Evolutionary conservation across 2,113 vertebrate species (phyloP), one percentile per base, ranked within the genome.

Genomic region (Hippoglossus stenolepis): DNA sequence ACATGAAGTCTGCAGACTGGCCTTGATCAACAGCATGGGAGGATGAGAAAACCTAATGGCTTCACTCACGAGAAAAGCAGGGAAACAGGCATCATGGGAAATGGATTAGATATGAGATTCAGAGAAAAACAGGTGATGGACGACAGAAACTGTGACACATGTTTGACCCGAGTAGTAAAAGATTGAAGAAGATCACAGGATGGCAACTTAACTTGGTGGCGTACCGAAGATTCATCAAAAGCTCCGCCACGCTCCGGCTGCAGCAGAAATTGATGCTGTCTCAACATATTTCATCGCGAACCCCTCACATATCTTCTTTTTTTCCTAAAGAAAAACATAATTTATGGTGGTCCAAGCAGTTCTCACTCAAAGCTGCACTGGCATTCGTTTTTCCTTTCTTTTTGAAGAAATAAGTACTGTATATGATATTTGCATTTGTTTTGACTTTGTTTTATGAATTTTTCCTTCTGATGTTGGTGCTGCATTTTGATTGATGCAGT

Each of bases 161-260:
- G 51, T 88, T 84, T 80, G 85, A 90, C 80, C 79, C n/a, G 73
- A 76, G 70, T 23, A 18, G 56, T 79, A 70, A 72, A 74, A 67
- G 70, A 89, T 75, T 86, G 83, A 89, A 77, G 60, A 69, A 60
- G 64, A 85, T 87, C 81, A 80, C 54, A 82, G 26, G 59, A 49
- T 85, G 73, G 73, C 57, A 67, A 68, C 51, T 86, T 62, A 53
- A 57, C 65, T 72, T 35, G 20, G 45, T 58, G 70, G 49, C 75
- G 66, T 56, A 58, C 14, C 70, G 66, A 49, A 57, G 58, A 89
- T 83, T 85, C 28, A 75, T 79, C 64, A 73, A 57, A 75, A 43
- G 38, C 64, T 72, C 59, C 31, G 63, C 56, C 54, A 10, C 57
- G 43, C 65, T 63, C 23, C 5, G 31, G 21, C 70, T 79, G 28